Conservation (phyloP, 1,140 invertebrate species). For the Euborellia annulipes region DNA sequence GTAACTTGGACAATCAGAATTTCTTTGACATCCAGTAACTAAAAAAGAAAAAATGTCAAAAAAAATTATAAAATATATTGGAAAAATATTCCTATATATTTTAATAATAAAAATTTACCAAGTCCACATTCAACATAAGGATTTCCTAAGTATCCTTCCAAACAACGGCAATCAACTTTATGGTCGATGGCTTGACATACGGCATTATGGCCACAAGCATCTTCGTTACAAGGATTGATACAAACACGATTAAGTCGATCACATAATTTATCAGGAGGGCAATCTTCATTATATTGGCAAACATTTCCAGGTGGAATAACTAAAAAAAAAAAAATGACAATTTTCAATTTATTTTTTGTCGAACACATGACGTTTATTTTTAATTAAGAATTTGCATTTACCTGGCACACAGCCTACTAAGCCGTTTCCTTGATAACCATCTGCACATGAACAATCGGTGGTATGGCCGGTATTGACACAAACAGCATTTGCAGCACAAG, state of each 20-base stretch:
- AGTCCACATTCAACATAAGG: conserved; percentile 53
- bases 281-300: conserved; percentile 82
- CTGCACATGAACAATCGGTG: conserved; percentile 65
- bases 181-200: conserved; percentile 63
- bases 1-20: conserved; percentile 47
- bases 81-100: background rate
- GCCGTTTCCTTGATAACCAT: conserved; percentile 74
- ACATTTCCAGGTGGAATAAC: conserved; percentile 46
- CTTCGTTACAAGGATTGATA: conserved; percentile 65
- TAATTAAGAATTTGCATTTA: conserved; percentile 26
- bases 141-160: conserved; percentile 58
- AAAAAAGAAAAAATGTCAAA: conserved; percentile 15
- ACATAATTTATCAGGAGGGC: conserved; percentile 62
- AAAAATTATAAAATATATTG: conserved; percentile 2
- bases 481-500: conserved; percentile 65
- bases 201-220: conserved; percentile 70
- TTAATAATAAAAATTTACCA: conserved; percentile 25
- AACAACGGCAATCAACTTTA: conserved; percentile 59
- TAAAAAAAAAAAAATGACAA: conserved; percentile 28
- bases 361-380: background rate
- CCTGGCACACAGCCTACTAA: conserved; percentile 59
- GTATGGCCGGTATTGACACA: conserved; percentile 80
- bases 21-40: conserved; percentile 47
- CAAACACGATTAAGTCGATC: conserved; percentile 66
- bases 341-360: background rate